These are phyloP conservation scores for Drosophila kanapiae DNA, from an alignment of 1,140 invertebrate genomes.

Conservation along the genomic window DNA sequence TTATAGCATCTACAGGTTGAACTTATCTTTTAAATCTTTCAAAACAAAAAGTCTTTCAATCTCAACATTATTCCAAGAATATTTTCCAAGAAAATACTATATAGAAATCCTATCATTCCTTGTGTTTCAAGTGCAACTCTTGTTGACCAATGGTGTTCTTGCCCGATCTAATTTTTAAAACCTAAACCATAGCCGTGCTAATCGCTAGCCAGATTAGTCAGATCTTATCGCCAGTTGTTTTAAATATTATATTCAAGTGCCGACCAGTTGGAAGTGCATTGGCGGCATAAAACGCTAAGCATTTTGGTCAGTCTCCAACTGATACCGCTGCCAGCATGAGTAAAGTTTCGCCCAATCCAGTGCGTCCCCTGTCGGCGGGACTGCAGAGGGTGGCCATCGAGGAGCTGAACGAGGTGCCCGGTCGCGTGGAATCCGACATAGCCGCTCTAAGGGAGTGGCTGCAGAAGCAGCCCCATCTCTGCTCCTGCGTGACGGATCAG, in stretches of 20 bases:
- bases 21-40: no score
- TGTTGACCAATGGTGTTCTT: no score
- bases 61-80: background rate
- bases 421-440: conserved; percentile 86
- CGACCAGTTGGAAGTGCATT: conserved; percentile 30
- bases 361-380: conserved; percentile 61
- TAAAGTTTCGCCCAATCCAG: background rate
- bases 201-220: conserved; percentile 39
- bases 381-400: conserved; percentile 85
- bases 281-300: background rate
- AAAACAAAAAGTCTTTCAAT: no score
- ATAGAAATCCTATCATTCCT: background rate
- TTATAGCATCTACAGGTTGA: background rate
- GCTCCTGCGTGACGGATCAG: conserved; percentile 86
- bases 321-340: conserved; percentile 28
- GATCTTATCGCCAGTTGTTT: conserved; percentile 34
- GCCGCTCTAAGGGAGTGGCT: conserved; percentile 88
- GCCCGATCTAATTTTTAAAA: background rate
- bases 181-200: conserved; percentile 9
- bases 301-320: conserved; percentile 34
- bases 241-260: conserved; percentile 35
- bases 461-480: conserved; percentile 88
- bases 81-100: background rate
- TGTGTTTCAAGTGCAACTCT: background rate
- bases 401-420: conserved; percentile 88